phyloP scores from a whole-genome alignment of 2,888 invertebrate species.

The Biston stratarius region DNA sequence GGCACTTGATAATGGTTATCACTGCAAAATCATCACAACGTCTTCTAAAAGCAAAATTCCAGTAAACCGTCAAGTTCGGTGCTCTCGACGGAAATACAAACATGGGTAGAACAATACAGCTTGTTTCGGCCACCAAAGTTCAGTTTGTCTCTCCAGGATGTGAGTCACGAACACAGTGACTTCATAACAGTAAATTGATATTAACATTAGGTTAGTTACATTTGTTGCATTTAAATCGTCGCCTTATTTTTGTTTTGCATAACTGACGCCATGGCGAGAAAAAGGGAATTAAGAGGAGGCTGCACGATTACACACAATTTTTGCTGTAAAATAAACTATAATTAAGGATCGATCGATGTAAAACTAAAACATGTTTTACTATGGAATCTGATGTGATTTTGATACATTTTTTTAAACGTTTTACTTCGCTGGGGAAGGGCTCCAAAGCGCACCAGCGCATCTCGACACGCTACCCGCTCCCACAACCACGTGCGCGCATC shows the following conservation, averaged over 20 bases:
- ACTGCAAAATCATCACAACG: neutral
- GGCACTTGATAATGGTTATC: no score
- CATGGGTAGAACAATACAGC: slow-evolving; percentile 32
- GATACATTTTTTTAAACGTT: no score
- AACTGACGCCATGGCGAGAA: slow-evolving; percentile 13
- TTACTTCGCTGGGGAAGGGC: no score
- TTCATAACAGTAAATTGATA: slow-evolving; percentile 55
- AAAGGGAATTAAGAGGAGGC: slow-evolving; percentile 4
- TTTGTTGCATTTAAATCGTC: slow-evolving; percentile 52
- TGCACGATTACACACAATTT: no score
- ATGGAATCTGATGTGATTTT: no score
- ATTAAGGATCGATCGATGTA: no score
- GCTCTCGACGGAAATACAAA: slow-evolving; percentile 28
- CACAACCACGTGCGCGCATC: no score
- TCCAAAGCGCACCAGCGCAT: no score
- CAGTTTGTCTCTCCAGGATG: slow-evolving; percentile 63
- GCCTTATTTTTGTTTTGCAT: slow-evolving; percentile 38
- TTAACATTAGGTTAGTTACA: slow-evolving; percentile 29
- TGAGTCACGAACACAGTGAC: slow-evolving; percentile 69
- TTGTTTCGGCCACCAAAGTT: slow-evolving; percentile 31
- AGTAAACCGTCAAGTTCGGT: slow-evolving; percentile 2
- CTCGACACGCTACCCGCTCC: no score
- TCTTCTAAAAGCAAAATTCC: slow-evolving; percentile 9
- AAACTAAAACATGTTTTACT: no score
- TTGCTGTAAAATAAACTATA: no score